A percentile compares a stretch with the other conserved stretches of the same genome.
Evolutionary conservation across 2,113 vertebrate genomes (phyloP).

Genomic region (Cyprinodon brontotheroides): DNA sequence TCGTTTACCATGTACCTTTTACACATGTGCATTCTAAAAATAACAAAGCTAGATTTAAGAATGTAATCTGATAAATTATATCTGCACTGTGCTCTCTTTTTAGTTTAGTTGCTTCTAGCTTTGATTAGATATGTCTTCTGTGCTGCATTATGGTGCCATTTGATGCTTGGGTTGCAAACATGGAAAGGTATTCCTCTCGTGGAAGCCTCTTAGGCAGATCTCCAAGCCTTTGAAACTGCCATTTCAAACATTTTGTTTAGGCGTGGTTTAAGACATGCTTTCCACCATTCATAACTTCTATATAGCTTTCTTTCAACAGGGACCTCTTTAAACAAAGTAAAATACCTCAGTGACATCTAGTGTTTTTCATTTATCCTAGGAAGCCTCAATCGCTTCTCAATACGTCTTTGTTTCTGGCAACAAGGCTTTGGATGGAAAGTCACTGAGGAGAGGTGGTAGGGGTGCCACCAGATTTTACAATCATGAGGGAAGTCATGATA

Average conservation of each 20-base stretch:
- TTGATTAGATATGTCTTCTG: conserved; percentile 30
- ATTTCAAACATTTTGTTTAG: conserved; percentile 66
- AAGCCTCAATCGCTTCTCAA: conserved; percentile 27
- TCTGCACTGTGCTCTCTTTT: too few relatives aligned
- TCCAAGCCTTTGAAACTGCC: conserved; percentile 54
- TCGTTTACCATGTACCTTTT: neutral
- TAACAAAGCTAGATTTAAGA: neutral
- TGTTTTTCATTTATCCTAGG: conserved; percentile 24
- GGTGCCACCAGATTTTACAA: neutral
- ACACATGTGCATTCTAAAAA: neutral
- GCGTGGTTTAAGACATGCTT: conserved; percentile 55
- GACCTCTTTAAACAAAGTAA: conserved; percentile 46
- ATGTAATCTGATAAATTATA: neutral
- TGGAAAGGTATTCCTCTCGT: conserved; percentile 47
- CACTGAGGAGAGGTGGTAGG: conserved; percentile 20
- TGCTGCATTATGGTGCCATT: conserved; percentile 20
- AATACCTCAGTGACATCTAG: conserved; percentile 41
- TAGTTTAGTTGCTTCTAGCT: neutral
- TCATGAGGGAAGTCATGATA: conserved; percentile 24
- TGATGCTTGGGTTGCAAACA: conserved; percentile 39
- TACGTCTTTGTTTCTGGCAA: conserved; percentile 20
- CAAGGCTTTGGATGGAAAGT: conserved; percentile 6
- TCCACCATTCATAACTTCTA: conserved; percentile 30
- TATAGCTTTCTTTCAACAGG: conserved; percentile 14
- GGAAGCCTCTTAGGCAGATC: conserved; percentile 44